These are phyloP conservation scores for Epirrhoe tristata DNA, from an alignment of 2,888 invertebrate species.

Conservation along the genomic window DNA sequence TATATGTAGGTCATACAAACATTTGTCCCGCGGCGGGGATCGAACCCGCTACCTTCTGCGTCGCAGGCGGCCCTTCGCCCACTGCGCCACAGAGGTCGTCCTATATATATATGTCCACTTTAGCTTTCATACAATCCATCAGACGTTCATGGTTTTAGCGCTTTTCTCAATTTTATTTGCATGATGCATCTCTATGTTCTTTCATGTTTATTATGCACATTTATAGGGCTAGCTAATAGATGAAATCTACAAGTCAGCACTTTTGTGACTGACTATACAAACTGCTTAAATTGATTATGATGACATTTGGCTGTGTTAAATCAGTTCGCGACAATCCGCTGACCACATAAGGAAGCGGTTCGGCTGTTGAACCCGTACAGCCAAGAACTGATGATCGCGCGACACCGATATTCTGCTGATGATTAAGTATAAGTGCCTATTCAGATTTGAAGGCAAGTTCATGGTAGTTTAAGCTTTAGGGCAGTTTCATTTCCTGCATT, in stretches of 20 bases:
- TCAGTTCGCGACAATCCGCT: conserved; percentile 27
- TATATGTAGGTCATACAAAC: too few relatives aligned
- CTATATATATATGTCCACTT: too few relatives aligned
- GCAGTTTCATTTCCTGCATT: conserved; percentile 8
- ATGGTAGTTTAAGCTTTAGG: conserved; percentile 4
- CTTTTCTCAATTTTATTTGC: too few relatives aligned
- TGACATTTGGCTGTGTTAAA: conserved; percentile 31
- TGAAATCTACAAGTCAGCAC: conserved; percentile 18
- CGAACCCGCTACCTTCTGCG: too few relatives aligned
- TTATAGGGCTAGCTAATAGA: not conserved
- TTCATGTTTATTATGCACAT: too few relatives aligned
- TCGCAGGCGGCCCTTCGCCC: too few relatives aligned
- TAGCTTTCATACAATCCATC: too few relatives aligned
- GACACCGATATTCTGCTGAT: conserved; percentile 30
- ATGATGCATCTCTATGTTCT: too few relatives aligned
- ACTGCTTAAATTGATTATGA: conserved; percentile 25
- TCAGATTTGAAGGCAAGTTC: conserved; percentile 14
- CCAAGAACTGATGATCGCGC: conserved; percentile 53
- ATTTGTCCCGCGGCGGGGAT: too few relatives aligned
- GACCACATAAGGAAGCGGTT: conserved; percentile 65
- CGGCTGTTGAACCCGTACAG: conserved; percentile 71
- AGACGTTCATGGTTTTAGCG: too few relatives aligned
- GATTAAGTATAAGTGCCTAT: conserved; percentile 12
- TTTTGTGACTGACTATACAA: conserved; percentile 23
- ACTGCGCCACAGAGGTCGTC: too few relatives aligned